Conservation (phyloP, 2,797 vertebrate species). For the Threskiornis aethiopicus region DNA sequence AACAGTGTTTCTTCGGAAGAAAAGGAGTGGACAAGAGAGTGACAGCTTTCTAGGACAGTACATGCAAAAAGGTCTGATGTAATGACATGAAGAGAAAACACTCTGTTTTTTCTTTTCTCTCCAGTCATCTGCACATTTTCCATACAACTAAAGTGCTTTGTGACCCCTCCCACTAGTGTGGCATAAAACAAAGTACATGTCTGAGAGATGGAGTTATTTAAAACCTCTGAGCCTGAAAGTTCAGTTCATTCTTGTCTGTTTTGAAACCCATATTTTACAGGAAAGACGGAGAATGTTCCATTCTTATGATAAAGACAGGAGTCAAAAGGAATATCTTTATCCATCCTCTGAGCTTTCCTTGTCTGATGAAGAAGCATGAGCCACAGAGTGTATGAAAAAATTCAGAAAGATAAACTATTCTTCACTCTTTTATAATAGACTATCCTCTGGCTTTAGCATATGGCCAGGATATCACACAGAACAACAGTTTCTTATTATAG, state of each 20-base stretch:
- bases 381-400: not conserved
- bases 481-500: constrained; percentile 60
- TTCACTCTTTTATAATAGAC: constrained; percentile 19
- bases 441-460: constrained; percentile 67
- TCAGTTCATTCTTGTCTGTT: not conserved
- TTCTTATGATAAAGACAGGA: not conserved
- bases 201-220: not conserved
- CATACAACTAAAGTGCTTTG: not conserved
- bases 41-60: not conserved
- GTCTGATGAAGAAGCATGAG: not conserved
- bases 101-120: not conserved
- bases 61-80: not conserved
- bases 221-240: not conserved
- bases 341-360: not conserved
- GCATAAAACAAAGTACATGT: not conserved
- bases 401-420: constrained; percentile 14
- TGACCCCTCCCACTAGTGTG: not conserved
- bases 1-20: not conserved
- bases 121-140: not conserved
- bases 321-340: not conserved
- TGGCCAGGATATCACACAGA: constrained; percentile 60
- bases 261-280: not conserved
- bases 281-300: not conserved
- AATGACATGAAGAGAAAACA: not conserved
- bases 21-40: not conserved